Base-by-base conservation (phyloP, 2,113 vertebrate species). In the Leuciscus idus region DNA sequence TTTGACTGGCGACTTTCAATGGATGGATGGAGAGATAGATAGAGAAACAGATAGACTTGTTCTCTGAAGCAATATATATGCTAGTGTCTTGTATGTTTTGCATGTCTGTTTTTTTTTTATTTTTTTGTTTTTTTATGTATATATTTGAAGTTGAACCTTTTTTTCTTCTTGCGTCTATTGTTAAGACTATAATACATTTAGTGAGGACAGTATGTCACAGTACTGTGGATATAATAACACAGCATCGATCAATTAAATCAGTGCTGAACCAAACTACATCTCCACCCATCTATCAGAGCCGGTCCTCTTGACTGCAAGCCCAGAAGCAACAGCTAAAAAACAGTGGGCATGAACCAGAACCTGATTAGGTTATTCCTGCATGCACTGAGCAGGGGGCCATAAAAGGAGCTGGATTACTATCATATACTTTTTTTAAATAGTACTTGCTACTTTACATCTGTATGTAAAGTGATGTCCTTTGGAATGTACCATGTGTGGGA, bases 281-380 rank as follows among this genome's bases (percentile, higher is more conserved):
- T 33, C 50, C 50, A 55, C 8, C 52, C 76, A 78, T 78, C 50
- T 50, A 57, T 33, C 28, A 36, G 15, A 23, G 72, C 39, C 23
- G 0, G 15, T 30, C 50, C 11, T 78, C 76, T 78, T 78, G 50
- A 57, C 75, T 33, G 46, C 26, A 33, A 21, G 26, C 75, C 75
- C 21, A 4, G 50, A 78, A 57, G 28, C 50, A 78, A 57, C 2
- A 23, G 4, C 17, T 74, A 48, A 74, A 74, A 74, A 39, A n/a
- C 72, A 74, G 39, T 70, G 73, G n/a, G 13, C 50, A 78, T 78
- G 50, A 78, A 78, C 72, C 48, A 57, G 50, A 78, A 78, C 50
- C 76, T 78, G 50, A 78, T 78, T 30, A 55, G 7, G 50, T 78
- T 77, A 30, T 28, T 57, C 26, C 10, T 33, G 50, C 50, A 57